A percentile compares a stretch with the other conserved stretches of the same genome.
Conservation (phyloP, 1,140 invertebrate genomes). For the Ceratina calcarata region DNA sequence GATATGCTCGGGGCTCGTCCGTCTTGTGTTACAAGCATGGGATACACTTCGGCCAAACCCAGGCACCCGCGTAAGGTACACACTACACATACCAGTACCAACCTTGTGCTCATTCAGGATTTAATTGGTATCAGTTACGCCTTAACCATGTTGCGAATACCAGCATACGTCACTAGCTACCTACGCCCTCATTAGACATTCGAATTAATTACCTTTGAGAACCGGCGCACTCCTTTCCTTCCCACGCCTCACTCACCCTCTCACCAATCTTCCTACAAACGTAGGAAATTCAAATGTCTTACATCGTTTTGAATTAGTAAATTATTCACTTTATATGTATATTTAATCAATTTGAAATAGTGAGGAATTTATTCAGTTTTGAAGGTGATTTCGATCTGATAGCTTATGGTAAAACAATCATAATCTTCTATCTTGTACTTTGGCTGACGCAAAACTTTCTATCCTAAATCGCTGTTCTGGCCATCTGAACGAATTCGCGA, state of each 20-base stretch:
- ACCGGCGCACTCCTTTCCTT: not conserved
- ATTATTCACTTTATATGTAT: no score
- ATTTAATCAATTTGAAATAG: no score
- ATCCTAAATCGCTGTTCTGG: not conserved
- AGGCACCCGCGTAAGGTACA: conserved; percentile 52
- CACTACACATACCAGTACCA: not conserved
- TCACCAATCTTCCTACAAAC: not conserved
- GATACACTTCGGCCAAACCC: conserved; percentile 45
- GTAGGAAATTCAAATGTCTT: no score
- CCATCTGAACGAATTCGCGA: not conserved
- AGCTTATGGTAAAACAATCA: no score
- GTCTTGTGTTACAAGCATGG: conserved; percentile 60
- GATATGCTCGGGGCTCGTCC: conserved; percentile 46
- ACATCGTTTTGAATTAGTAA: no score
- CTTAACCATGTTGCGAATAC: conserved; percentile 61
- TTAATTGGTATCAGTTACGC: conserved; percentile 69
- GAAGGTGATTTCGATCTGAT: no score
- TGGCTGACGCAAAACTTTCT: not conserved
- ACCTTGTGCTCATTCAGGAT: conserved; percentile 50
- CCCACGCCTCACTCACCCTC: not conserved
- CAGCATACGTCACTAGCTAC: conserved; percentile 33
- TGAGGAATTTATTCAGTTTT: no score
- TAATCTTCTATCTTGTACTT: no score
- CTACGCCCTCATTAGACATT: conserved; percentile 24
- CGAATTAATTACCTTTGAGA: conserved; percentile 41